Conservation (phyloP, 2,888 invertebrate genomes). For the Ectemnius lituratus region DNA sequence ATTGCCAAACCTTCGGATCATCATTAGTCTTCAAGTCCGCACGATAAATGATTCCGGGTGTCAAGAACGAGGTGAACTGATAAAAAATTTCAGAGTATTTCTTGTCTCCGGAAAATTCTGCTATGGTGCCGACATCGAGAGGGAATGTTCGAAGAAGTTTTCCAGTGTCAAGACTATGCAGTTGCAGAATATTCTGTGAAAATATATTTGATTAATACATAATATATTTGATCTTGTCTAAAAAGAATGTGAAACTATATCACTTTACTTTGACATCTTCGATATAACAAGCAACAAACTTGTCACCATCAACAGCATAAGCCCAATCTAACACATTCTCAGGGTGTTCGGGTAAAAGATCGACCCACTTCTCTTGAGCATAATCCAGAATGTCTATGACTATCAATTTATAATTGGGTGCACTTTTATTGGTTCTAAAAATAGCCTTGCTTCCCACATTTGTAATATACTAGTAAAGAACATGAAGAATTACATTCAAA, state of each 20-base stretch:
- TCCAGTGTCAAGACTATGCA: slow-evolving; percentile 88
- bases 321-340: slow-evolving; percentile 95
- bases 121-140: slow-evolving; percentile 92
- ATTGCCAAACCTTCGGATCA: slow-evolving; percentile 66
- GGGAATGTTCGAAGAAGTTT: slow-evolving; percentile 86
- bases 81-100: slow-evolving; percentile 94
- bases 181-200: slow-evolving; percentile 88
- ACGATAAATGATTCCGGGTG: slow-evolving; percentile 92
- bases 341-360: slow-evolving; percentile 89
- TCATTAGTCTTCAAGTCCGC: slow-evolving; percentile 87
- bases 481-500: slow-evolving; percentile 15
- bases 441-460: slow-evolving; percentile 90
- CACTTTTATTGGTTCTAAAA: slow-evolving; percentile 95
- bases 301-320: slow-evolving; percentile 89
- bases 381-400: slow-evolving; percentile 88
- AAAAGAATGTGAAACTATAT: background rate
- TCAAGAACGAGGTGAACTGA: slow-evolving; percentile 95
- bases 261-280: slow-evolving; percentile 92
- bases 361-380: slow-evolving; percentile 88
- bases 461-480: slow-evolving; percentile 87
- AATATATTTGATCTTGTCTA: background rate
- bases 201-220: background rate
- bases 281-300: slow-evolving; percentile 92
- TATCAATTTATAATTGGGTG: slow-evolving; percentile 94
- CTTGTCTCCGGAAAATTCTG: slow-evolving; percentile 90